phyloP scores from a whole-genome alignment of 2,797 vertebrate species.

The Danionella dracula region DNA sequence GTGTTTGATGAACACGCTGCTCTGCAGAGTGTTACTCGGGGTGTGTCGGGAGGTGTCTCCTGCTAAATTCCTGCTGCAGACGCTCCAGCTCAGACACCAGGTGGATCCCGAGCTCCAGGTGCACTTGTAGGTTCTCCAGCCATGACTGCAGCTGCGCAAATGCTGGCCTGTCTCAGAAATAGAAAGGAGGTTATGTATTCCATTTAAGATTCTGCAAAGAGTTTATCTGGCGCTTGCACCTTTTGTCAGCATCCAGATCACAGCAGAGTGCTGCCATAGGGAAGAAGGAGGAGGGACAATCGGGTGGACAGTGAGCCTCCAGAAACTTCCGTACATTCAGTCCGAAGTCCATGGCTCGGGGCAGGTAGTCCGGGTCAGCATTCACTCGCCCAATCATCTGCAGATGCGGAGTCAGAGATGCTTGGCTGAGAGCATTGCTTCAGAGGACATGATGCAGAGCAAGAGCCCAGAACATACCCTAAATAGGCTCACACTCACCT shows the following conservation, averaged over 20 bases:
- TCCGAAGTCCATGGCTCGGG: conserved; percentile 87
- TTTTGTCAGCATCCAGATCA: conserved; percentile 90
- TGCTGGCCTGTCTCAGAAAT: conserved; percentile 68
- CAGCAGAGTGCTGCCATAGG: conserved; percentile 90
- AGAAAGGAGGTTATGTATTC: too few species aligned
- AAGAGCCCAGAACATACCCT: not conserved
- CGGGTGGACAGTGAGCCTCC: conserved; percentile 83
- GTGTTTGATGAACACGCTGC: too few species aligned
- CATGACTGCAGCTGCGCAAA: conserved; percentile 89
- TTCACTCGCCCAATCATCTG: conserved; percentile 95
- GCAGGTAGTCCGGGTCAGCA: conserved; percentile 94
- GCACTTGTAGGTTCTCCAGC: conserved; percentile 90
- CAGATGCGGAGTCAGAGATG: not conserved
- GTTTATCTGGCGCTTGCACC: conserved; percentile 63
- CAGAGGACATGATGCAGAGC: not conserved
- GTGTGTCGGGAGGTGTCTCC: conserved; percentile 75
- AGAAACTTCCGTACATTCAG: conserved; percentile 90
- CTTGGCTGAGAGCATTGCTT: not conserved
- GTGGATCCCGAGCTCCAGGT: conserved; percentile 83
- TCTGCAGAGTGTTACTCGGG: conserved; percentile 61
- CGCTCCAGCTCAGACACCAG: conserved; percentile 85
- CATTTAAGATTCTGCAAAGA: too few species aligned
- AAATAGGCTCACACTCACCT: too few species aligned
- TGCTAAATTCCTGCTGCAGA: conserved; percentile 81
- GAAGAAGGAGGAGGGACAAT: conserved; percentile 87